Percentiles rank a stretch among this genome's conserved stretches.
phyloP scores from a whole-genome alignment of 37 sponge, comb jelly and placozoan genomes.

The Beroe forskalii region DNA sequence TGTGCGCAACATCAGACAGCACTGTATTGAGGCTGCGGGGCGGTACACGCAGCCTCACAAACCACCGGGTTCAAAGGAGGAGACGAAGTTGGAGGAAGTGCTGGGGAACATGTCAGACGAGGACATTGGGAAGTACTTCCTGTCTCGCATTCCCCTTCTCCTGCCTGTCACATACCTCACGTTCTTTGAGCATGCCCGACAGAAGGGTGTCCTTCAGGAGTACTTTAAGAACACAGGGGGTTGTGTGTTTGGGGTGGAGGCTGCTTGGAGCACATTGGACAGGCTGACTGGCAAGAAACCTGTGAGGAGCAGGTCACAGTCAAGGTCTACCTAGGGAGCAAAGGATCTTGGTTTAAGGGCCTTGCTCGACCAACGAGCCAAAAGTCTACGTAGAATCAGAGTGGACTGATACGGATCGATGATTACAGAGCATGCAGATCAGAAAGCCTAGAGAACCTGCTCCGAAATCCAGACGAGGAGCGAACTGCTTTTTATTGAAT shows the following conservation, averaged over 20 bases:
- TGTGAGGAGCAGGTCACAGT: not conserved
- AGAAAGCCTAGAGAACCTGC: too few species aligned
- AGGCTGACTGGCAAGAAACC: not conserved
- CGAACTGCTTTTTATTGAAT: too few species aligned
- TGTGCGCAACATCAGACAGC: slow-evolving; percentile 36
- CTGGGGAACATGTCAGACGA: slow-evolving; percentile 12
- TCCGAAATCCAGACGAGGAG: too few species aligned
- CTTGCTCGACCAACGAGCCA: too few species aligned
- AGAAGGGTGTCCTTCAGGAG: not conserved
- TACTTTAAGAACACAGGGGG: not conserved
- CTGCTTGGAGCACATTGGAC: slow-evolving; percentile 12
- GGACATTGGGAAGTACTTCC: slow-evolving; percentile 14
- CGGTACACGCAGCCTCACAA: not conserved
- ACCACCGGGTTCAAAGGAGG: not conserved
- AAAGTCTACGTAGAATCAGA: too few species aligned
- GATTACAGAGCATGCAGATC: too few species aligned
- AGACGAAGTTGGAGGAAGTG: not conserved
- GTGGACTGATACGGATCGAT: too few species aligned
- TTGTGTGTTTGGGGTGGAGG: not conserved
- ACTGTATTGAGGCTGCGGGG: not conserved
- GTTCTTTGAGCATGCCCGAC: not conserved
- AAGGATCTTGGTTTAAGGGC: too few species aligned
- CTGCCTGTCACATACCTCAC: slow-evolving; percentile 11
- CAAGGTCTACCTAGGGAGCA: not conserved
- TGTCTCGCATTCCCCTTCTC: not conserved